Percentiles rank a stretch among this genome's conserved stretches.
These are phyloP conservation scores for Channallabes apus DNA, from an alignment of 2,797 vertebrate genomes.

Conservation along the genomic window DNA sequence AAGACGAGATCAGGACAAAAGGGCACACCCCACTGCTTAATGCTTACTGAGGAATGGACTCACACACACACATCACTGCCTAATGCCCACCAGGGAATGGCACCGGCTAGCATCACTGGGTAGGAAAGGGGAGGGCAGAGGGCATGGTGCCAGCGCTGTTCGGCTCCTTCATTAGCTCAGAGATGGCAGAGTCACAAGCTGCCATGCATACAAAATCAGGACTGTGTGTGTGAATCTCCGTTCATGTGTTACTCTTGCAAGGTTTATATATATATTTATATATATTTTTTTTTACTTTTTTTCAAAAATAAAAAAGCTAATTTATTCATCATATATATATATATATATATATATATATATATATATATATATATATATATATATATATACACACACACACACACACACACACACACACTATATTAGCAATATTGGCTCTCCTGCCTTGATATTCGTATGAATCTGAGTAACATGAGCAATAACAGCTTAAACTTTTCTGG, in stretches of 20 bases:
- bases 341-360: too few species aligned
- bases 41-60: constrained; percentile 46
- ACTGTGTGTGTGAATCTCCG: constrained; percentile 12
- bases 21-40: constrained; percentile 51
- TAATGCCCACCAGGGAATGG: constrained; percentile 60
- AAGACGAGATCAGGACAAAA: constrained; percentile 50
- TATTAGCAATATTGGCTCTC: too few species aligned
- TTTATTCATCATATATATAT: neutral
- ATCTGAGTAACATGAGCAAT: too few species aligned
- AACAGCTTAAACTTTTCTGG: too few species aligned
- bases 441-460: too few species aligned
- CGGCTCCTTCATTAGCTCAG: constrained; percentile 52
- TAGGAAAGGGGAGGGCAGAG: constrained; percentile 45
- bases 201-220: constrained; percentile 51
- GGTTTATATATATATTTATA: constrained; percentile 1
- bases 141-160: constrained; percentile 45
- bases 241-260: constrained; percentile 2
- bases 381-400: too few species aligned
- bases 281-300: neutral
- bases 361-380: too few species aligned
- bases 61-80: constrained; percentile 45
- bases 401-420: too few species aligned
- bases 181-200: constrained; percentile 47
- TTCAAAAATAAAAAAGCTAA: neutral
- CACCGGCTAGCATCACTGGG: constrained; percentile 54